A percentile compares a stretch with the other conserved stretches of the same genome.
Evolutionary conservation across 2,888 invertebrate genomes (phyloP).

Genomic region (Lasioglossum morio): DNA sequence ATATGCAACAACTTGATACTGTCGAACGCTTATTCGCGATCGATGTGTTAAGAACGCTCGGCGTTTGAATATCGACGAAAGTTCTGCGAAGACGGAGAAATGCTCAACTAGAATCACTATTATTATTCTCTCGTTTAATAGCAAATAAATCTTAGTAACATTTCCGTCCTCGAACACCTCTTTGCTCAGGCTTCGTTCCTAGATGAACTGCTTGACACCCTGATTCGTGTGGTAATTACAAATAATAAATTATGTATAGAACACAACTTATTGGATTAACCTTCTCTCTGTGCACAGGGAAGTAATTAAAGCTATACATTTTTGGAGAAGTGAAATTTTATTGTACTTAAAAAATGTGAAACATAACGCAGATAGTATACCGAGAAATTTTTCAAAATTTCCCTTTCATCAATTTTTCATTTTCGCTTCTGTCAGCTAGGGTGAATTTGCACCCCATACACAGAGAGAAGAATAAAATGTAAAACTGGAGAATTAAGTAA

Average conservation of each 20-base stretch:
- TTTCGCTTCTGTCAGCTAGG: too few relatives aligned
- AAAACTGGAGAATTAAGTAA: background rate
- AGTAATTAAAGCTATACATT: too few relatives aligned
- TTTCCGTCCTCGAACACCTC: too few relatives aligned
- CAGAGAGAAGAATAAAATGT: background rate
- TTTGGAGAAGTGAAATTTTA: too few relatives aligned
- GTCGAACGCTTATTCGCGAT: background rate
- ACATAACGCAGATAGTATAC: too few relatives aligned
- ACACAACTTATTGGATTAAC: background rate
- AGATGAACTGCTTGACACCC: background rate
- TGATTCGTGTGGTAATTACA: background rate
- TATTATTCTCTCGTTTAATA: background rate
- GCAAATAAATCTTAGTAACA: background rate
- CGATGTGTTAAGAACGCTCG: background rate
- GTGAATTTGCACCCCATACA: too few relatives aligned
- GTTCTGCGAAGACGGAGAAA: background rate
- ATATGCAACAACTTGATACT: background rate
- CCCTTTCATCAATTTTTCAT: too few relatives aligned
- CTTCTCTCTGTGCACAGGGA: too few relatives aligned
- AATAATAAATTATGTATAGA: background rate
- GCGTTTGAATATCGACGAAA: background rate
- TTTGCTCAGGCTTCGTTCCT: background rate
- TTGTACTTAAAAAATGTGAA: too few relatives aligned
- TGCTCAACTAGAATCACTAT: background rate
- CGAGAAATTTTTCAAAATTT: too few relatives aligned